Percentiles rank a stretch among this genome's conserved stretches.
These are phyloP conservation scores for Cirrhinus mrigala DNA, from an alignment of 2,797 vertebrate species.

Conservation along the genomic window DNA sequence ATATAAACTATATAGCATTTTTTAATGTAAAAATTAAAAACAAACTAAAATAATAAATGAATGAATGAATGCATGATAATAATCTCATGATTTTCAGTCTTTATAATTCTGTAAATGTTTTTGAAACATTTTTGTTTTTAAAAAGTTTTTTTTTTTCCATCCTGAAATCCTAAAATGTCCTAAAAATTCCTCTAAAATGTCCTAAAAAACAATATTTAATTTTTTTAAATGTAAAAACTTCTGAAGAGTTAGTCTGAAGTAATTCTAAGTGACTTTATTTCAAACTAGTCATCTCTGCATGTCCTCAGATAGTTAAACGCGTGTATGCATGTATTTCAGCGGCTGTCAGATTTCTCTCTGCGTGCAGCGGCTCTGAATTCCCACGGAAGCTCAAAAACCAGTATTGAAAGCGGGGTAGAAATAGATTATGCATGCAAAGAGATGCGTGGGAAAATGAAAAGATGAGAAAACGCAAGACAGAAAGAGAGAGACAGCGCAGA, in stretches of 20 bases:
- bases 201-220: no score
- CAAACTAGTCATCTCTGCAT: background rate
- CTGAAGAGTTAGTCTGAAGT: background rate
- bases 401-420: constrained; percentile 57
- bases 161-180: no score
- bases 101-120: no score
- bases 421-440: constrained; percentile 72
- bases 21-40: background rate
- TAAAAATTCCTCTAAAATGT: no score
- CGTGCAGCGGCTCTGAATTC: constrained; percentile 64
- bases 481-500: constrained; percentile 27
- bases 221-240: no score
- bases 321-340: constrained; percentile 23
- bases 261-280: background rate
- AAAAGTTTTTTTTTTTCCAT: no score
- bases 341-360: constrained; percentile 49
- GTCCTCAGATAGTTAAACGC: constrained; percentile 11
- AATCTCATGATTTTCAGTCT: no score
- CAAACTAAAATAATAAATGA: no score
- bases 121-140: no score
- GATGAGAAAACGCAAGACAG: constrained; percentile 64
- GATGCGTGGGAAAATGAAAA: constrained; percentile 68
- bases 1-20: background rate
- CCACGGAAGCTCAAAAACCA: constrained; percentile 55
- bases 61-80: no score